Percentiles rank a stretch among this genome's conserved stretches.
phyloP scores from a whole-genome alignment of 2,888 invertebrate genomes.

The Homarus gammarus region DNA sequence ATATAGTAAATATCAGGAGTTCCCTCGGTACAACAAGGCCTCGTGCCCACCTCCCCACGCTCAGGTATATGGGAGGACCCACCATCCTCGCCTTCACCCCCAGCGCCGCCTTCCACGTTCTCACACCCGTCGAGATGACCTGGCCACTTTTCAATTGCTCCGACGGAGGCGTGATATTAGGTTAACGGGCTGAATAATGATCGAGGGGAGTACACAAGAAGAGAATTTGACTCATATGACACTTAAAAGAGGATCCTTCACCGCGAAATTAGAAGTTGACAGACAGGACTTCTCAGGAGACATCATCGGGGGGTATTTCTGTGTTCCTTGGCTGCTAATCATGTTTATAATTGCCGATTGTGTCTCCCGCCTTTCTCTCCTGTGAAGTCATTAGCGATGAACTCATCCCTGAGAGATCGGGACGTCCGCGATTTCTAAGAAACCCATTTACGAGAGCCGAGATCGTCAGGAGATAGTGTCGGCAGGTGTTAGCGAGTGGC shows the following conservation, averaged over 20 bases:
- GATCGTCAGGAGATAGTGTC: background rate
- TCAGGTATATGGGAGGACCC: too few species aligned
- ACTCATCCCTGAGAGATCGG: constrained; percentile 14
- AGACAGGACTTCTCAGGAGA: background rate
- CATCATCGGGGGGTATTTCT: background rate
- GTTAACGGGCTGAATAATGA: constrained; percentile 12
- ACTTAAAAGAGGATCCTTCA: background rate
- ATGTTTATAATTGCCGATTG: constrained; percentile 4
- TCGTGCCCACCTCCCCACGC: too few species aligned
- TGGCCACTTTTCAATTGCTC: background rate
- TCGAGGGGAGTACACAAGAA: background rate
- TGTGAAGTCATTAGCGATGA: background rate
- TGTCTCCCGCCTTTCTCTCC: background rate
- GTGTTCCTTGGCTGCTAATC: background rate
- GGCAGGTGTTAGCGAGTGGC: constrained; percentile 10
- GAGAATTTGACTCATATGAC: constrained; percentile 8
- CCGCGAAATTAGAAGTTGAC: background rate
- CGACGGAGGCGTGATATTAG: constrained; percentile 8
- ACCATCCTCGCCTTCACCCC: background rate
- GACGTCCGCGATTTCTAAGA: background rate
- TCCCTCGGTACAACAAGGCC: background rate
- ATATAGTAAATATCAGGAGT: too few species aligned
- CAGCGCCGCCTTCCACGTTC: background rate
- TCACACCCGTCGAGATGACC: constrained; percentile 17
- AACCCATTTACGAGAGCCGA: background rate